Evolutionary conservation across 23 tunicate genomes (phyloP).

Genomic region (Aplidium turbinatum): DNA sequence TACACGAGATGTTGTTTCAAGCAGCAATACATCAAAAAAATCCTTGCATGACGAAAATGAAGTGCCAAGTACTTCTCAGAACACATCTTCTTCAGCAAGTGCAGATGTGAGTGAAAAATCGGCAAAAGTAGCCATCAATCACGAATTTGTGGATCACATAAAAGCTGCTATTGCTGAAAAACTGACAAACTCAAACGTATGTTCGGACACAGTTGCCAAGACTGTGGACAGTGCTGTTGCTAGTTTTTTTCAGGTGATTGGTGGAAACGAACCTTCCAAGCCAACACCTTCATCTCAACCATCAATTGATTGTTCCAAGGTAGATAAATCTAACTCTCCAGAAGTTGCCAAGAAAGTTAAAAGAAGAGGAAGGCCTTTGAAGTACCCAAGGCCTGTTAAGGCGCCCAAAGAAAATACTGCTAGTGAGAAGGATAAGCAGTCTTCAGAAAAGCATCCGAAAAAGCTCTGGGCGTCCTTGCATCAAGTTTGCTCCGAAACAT

Average conservation of each 20-base stretch:
- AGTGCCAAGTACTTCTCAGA: no score
- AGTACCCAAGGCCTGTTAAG: constrained; percentile 16
- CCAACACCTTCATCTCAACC: not conserved
- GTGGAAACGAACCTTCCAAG: no score
- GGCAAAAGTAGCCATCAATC: constrained; percentile 19
- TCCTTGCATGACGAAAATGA: no score
- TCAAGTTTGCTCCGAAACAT: constrained; percentile 12
- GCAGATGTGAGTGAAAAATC: no score
- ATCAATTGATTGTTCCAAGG: not conserved
- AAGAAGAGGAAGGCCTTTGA: constrained; percentile 35
- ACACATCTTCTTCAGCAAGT: no score
- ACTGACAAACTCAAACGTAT: constrained; percentile 25
- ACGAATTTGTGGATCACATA: constrained; percentile 67
- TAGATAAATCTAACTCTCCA: not conserved
- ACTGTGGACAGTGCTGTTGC: constrained; percentile 89
- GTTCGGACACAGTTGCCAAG: constrained; percentile 58
- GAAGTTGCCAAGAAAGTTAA: not conserved
- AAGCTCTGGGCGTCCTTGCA: constrained; percentile 81
- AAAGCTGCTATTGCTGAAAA: constrained; percentile 69
- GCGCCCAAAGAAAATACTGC: not conserved
- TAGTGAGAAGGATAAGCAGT: not conserved
- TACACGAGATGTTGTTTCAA: no score
- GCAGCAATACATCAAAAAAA: no score
- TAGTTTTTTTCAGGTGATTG: constrained; percentile 46
- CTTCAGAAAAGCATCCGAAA: constrained; percentile 67